phyloP scores from a whole-genome alignment of 2,888 invertebrate species.

The Harpalus rufipes region DNA sequence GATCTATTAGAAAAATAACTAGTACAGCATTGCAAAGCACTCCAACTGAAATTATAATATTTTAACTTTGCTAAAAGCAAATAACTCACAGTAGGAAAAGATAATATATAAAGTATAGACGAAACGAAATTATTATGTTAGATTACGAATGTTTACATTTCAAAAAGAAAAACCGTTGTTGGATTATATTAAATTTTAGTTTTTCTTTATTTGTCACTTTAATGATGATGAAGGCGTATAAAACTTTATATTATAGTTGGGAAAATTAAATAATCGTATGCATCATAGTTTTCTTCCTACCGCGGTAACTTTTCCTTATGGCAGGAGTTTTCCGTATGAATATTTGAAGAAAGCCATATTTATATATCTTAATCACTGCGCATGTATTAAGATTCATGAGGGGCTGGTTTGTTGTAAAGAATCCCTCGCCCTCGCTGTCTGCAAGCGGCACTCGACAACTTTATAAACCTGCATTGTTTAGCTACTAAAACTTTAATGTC shows the following conservation, averaged over 20 bases:
- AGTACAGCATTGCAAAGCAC: too few species aligned
- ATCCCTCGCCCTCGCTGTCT: background rate
- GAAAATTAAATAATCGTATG: background rate
- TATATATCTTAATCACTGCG: conserved; percentile 52
- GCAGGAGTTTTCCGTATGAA: background rate
- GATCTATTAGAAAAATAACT: too few species aligned
- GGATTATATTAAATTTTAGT: background rate
- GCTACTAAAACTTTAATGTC: conserved; percentile 68
- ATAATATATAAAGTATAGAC: background rate
- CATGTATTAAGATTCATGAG: conserved; percentile 52
- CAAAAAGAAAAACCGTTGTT: background rate
- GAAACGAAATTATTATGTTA: background rate
- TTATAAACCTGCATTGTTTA: conserved; percentile 67
- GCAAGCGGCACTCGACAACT: conserved; percentile 59
- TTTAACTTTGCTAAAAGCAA: too few species aligned
- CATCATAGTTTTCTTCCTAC: background rate
- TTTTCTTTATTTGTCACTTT: background rate
- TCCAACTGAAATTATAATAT: too few species aligned
- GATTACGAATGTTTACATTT: background rate
- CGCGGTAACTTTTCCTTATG: background rate
- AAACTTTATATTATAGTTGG: conserved; percentile 11
- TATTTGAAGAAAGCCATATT: conserved; percentile 25
- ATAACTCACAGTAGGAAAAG: background rate
- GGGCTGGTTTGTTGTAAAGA: conserved; percentile 3
- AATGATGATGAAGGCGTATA: background rate